Percentiles rank a stretch among this genome's conserved stretches.
phyloP scores from a whole-genome alignment of 2,797 vertebrate species.

The Rhyacichthys aspro region DNA sequence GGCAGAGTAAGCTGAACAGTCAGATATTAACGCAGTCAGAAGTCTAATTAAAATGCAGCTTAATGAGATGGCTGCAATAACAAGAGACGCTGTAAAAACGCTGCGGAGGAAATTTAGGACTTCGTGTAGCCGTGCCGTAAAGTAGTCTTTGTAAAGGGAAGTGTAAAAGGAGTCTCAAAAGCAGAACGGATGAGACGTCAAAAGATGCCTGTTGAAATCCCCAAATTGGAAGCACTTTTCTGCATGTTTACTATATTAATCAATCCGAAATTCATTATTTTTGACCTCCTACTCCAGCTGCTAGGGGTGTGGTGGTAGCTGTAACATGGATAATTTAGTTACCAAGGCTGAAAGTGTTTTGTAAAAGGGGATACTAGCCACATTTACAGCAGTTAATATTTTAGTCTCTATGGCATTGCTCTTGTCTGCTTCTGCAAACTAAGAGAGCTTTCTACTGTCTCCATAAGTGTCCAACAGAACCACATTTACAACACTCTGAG shows the following conservation, averaged over 20 bases:
- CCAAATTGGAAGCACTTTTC: slow-evolving; percentile 8
- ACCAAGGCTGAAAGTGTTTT: no score
- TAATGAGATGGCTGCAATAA: slow-evolving; percentile 58
- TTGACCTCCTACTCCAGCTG: no score
- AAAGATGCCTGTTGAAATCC: neutral
- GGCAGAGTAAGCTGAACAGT: slow-evolving; percentile 34
- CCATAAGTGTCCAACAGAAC: no score
- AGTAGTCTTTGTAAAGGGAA: slow-evolving; percentile 33
- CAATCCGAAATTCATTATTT: no score
- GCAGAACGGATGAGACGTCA: slow-evolving; percentile 6
- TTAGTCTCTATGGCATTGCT: no score
- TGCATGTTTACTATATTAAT: slow-evolving; percentile 22
- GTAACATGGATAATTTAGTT: no score
- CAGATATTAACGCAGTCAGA: slow-evolving; percentile 46
- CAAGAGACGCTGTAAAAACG: slow-evolving; percentile 10
- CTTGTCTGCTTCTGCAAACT: no score
- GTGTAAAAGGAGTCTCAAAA: slow-evolving; percentile 14
- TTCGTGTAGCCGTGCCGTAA: slow-evolving; percentile 17
- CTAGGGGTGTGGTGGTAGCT: no score
- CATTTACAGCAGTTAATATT: no score
- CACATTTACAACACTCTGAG: no score
- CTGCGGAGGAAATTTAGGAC: slow-evolving; percentile 23
- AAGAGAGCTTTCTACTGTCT: no score
- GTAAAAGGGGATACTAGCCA: no score
- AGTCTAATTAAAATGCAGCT: slow-evolving; percentile 63